phyloP scores from a whole-genome alignment of 2,797 vertebrate species.

The Xenops minutus region DNA sequence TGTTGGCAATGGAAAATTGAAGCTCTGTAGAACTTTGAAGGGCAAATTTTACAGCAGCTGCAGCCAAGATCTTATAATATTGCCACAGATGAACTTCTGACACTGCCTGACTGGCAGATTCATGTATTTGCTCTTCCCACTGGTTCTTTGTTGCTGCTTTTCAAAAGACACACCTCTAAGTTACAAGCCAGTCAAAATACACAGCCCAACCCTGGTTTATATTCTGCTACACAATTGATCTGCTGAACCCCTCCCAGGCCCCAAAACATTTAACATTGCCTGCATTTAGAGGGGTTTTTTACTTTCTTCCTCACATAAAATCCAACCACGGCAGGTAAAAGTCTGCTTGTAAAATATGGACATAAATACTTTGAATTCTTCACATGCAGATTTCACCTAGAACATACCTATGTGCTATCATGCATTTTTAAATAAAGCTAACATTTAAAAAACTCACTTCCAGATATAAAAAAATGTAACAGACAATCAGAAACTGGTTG shows the following conservation, averaged over 20 bases:
- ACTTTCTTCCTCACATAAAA: not conserved
- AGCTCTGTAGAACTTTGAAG: not conserved
- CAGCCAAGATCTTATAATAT: not conserved
- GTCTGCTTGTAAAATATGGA: slow-evolving; percentile 11
- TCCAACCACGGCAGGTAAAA: slow-evolving; percentile 46
- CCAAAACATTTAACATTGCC: not conserved
- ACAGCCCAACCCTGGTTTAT: slow-evolving; percentile 58
- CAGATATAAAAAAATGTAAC: slow-evolving; percentile 76
- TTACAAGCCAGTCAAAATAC: slow-evolving; percentile 62
- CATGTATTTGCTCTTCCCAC: not conserved
- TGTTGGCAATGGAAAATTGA: not conserved
- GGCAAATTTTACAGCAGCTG: not conserved
- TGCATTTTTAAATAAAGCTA: slow-evolving; percentile 52
- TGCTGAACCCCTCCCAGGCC: slow-evolving; percentile 43
- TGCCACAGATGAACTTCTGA: not conserved
- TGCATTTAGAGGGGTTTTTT: not conserved
- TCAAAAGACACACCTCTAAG: slow-evolving; percentile 8
- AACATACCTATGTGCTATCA: slow-evolving; percentile 10
- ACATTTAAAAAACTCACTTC: slow-evolving; percentile 53
- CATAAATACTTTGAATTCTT: slow-evolving; percentile 34
- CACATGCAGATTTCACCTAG: slow-evolving; percentile 22
- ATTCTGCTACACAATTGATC: slow-evolving; percentile 52
- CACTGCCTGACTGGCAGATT: not conserved
- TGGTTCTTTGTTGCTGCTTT: not conserved
- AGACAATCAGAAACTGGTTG: slow-evolving; percentile 71